phyloP scores from a whole-genome alignment of 2,797 vertebrate species.

The Ispidina lecontei region DNA sequence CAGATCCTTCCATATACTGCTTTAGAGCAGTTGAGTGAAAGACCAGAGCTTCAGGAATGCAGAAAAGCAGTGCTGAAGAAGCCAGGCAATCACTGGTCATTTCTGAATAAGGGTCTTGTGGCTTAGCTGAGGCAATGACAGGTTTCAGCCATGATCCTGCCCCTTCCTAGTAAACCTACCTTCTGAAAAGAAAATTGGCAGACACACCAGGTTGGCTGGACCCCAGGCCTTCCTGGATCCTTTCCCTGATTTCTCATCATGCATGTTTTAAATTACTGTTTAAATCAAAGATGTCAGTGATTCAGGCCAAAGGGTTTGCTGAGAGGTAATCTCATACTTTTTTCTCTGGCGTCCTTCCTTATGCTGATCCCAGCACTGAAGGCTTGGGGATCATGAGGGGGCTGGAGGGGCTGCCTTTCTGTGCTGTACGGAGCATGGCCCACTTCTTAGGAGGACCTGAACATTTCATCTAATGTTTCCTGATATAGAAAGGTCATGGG shows the following conservation, averaged over 20 bases:
- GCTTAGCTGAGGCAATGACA: slow-evolving; percentile 7
- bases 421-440: background rate
- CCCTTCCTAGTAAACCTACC: slow-evolving; percentile 45
- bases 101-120: slow-evolving; percentile 14
- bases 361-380: slow-evolving; percentile 45
- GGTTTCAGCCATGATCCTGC: slow-evolving; percentile 22
- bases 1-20: background rate
- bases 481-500: background rate
- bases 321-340: slow-evolving; percentile 65
- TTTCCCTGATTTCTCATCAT: slow-evolving; percentile 70
- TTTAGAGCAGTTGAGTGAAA: background rate
- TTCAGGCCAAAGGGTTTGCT: slow-evolving; percentile 68
- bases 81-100: background rate
- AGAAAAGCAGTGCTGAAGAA: background rate
- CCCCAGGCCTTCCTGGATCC: slow-evolving; percentile 63
- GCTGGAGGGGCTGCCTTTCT: background rate
- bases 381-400: slow-evolving; percentile 16
- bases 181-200: slow-evolving; percentile 60
- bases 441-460: background rate
- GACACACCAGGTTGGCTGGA: slow-evolving; percentile 40
- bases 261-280: slow-evolving; percentile 70
- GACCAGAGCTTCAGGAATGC: background rate
- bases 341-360: slow-evolving; percentile 47
- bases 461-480: background rate
- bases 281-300: slow-evolving; percentile 72